phyloP scores from a whole-genome alignment of 1,140 invertebrate genomes.

The Drosophila jambulina region DNA sequence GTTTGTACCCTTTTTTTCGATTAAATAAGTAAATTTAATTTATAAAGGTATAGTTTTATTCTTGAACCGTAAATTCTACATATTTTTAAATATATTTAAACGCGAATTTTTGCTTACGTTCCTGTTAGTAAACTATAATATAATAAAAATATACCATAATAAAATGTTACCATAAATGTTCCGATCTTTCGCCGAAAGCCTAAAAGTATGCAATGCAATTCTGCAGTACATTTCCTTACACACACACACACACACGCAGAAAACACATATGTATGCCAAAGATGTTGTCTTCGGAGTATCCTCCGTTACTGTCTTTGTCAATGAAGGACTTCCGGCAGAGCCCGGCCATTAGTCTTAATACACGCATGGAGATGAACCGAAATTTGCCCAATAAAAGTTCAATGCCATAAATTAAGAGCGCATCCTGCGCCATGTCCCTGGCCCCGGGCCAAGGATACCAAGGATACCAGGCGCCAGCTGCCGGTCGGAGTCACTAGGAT shows the following conservation, averaged over 20 bases:
- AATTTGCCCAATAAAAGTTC: constrained; percentile 84
- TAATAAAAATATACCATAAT: no score
- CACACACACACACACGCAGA: not conserved
- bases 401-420: constrained; percentile 81
- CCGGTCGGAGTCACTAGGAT: constrained; percentile 6
- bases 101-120: not conserved
- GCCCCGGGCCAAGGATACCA: constrained; percentile 43
- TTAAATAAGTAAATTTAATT: not conserved
- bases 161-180: not conserved
- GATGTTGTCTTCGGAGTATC: constrained; percentile 36
- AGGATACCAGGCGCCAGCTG: constrained; percentile 41
- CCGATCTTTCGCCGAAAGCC: not conserved
- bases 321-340: constrained; percentile 73
- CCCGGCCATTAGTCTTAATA: constrained; percentile 81
- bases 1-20: not conserved
- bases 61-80: no score
- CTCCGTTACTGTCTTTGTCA: constrained; percentile 53
- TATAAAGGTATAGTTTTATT: no score
- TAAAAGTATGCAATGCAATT: constrained; percentile 21
- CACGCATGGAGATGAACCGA: constrained; percentile 83
- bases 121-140: not conserved
- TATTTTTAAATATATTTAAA: not conserved
- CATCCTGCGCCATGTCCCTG: constrained; percentile 53
- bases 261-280: constrained; percentile 12
- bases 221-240: not conserved